A percentile compares a stretch with the other conserved stretches of the same genome.
phyloP scores from a whole-genome alignment of 2,888 invertebrate genomes.

The Clepsis dumicolana region DNA sequence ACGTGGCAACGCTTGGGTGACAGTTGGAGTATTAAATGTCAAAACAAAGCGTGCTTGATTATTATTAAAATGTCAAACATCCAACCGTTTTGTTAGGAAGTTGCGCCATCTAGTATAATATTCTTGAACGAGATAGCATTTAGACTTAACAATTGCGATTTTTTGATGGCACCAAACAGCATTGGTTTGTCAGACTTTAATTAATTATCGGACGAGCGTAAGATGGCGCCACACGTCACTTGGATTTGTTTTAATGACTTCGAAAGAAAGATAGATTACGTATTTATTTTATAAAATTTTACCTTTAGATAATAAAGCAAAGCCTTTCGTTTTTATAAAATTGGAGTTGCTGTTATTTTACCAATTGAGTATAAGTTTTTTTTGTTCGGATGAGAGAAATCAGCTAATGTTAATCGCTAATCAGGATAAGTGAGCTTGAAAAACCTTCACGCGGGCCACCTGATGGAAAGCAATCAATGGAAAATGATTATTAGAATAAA shows the following conservation, averaged over 20 bases:
- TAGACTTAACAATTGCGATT: background rate
- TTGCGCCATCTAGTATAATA: slow-evolving; percentile 64
- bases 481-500: too few relatives aligned
- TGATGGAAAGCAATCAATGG: too few relatives aligned
- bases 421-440: too few relatives aligned
- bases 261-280: too few relatives aligned
- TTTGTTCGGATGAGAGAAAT: too few relatives aligned
- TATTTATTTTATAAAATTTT: too few relatives aligned
- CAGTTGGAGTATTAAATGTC: slow-evolving; percentile 74
- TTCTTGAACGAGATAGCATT: slow-evolving; percentile 17
- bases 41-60: slow-evolving; percentile 80
- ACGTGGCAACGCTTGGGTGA: slow-evolving; percentile 68
- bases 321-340: too few relatives aligned
- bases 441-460: too few relatives aligned
- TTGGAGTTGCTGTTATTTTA: too few relatives aligned
- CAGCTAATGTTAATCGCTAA: too few relatives aligned
- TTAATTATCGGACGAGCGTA: background rate
- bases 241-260: background rate
- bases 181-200: background rate
- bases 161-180: background rate
- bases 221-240: background rate
- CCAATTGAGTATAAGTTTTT: too few relatives aligned
- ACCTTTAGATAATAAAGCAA: too few relatives aligned
- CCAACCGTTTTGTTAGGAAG: slow-evolving; percentile 58
- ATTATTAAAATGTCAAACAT: slow-evolving; percentile 71